Evolutionary conservation across 2,888 invertebrate species (phyloP).

Genomic region (Lepidocyrtoides sp.): DNA sequence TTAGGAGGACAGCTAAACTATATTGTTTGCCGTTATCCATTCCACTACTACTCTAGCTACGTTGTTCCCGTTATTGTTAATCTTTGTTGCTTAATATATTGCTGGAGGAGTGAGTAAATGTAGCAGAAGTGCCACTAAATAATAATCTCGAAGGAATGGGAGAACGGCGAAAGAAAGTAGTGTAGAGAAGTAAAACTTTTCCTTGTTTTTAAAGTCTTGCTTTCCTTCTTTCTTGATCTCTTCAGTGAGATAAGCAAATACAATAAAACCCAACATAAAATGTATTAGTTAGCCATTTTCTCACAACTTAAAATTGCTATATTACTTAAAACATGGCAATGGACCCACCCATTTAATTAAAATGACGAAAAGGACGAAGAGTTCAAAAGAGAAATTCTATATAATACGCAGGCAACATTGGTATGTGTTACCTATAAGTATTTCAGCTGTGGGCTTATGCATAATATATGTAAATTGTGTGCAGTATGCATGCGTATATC

Average conservation of each 20-base stretch:
- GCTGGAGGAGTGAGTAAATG: constrained; percentile 69
- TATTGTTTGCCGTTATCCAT: neutral
- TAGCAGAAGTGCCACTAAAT: constrained; percentile 70
- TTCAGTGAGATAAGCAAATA: constrained; percentile 67
- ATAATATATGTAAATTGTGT: neutral
- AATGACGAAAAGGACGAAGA: constrained; percentile 66
- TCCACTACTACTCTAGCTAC: neutral
- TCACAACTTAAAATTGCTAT: constrained; percentile 61
- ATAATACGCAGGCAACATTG: constrained; percentile 34
- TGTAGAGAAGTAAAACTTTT: constrained; percentile 64
- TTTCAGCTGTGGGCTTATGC: too few species aligned
- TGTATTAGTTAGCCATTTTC: constrained; percentile 75
- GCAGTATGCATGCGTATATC: neutral
- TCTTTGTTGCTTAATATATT: constrained; percentile 72
- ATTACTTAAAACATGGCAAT: constrained; percentile 59
- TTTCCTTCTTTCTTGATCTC: constrained; percentile 63
- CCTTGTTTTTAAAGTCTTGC: constrained; percentile 59
- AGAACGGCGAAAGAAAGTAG: neutral
- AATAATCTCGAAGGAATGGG: constrained; percentile 68
- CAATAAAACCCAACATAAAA: constrained; percentile 64
- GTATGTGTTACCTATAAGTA: neutral
- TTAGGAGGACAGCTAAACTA: neutral
- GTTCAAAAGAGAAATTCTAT: constrained; percentile 56
- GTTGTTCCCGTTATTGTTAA: constrained; percentile 32
- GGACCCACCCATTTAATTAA: constrained; percentile 74